These are phyloP conservation scores for Nephrotoma appendiculata DNA, from an alignment of 2,888 invertebrate genomes.

Conservation along the genomic window DNA sequence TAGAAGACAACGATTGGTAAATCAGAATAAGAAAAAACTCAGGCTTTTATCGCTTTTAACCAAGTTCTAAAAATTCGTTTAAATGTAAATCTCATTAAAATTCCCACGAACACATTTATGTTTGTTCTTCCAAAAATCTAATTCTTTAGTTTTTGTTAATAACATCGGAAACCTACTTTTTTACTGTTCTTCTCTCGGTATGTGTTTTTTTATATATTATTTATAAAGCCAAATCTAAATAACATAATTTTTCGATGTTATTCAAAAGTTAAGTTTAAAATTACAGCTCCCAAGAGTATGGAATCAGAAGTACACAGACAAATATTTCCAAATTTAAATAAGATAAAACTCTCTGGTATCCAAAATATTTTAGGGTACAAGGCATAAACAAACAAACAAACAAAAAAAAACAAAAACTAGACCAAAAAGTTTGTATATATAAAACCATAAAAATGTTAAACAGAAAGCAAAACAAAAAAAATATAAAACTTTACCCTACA, in stretches of 20 bases:
- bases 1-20: neutral
- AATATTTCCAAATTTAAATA: neutral
- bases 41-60: neutral
- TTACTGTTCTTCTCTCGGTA: neutral
- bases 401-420: neutral
- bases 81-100: too few species aligned
- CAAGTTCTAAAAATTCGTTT: too few species aligned
- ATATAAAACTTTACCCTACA: neutral
- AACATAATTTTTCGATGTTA: neutral
- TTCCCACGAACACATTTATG: too few species aligned
- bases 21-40: neutral
- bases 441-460: neutral
- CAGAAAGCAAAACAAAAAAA: neutral
- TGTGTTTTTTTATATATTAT: neutral
- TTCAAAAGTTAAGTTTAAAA: neutral
- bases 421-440: neutral
- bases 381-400: neutral
- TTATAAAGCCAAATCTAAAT: neutral
- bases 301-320: neutral
- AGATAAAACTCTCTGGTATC: neutral
- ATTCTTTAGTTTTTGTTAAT: neutral
- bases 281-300: neutral
- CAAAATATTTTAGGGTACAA: neutral
- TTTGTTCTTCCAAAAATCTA: neutral
- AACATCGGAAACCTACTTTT: neutral